Evolutionary conservation across 2,888 invertebrate genomes (phyloP), one percentile per base, ranked within the genome.

Genomic region (Morpho achilles): DNA sequence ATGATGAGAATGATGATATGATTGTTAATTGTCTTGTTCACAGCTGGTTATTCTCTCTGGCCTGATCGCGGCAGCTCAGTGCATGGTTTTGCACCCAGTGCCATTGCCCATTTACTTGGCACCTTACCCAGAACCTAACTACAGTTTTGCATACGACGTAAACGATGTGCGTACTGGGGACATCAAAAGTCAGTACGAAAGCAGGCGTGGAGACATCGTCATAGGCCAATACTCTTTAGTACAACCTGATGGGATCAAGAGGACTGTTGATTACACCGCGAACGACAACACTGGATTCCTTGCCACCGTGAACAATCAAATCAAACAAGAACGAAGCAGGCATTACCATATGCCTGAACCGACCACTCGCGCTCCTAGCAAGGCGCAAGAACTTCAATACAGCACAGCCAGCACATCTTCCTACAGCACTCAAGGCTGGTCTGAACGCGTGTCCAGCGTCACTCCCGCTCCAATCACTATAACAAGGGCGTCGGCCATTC

Each of bases 181-280:
- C 66, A 75, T 87, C 47, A 92, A 92, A 66, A 90, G 80, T 65
- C 92, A 92, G 64, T 85, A 86, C 0, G 92, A 92, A 69, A 83
- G 79, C 57, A 79, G 92, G 47, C 77, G 82, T 63, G 92, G 91
- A 1, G 91, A 91, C 57, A 80, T 82, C 2, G 91, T 92, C 0
- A 76, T 87, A 23, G 92, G 92, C 41, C 91, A 91, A 62, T 92
- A 92, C 72, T 88, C 91, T 1, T 71, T 92, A 16, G 69, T 86
- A 1, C 92, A 92, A 64, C 87, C 92, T 57, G 92, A 92, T 74
- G 92, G 92, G 7, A 71, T 91, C 1, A 79, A 82, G 63, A 87
- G 92, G 66, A 90, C 83, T 5, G 92, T 92, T 1, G 91, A 92
- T 58, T 92, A 92, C 70, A 86, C 84, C 67, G 91, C 92, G 47